Conservation (phyloP, 1,140 invertebrate species). For the Ips nitidus region DNA sequence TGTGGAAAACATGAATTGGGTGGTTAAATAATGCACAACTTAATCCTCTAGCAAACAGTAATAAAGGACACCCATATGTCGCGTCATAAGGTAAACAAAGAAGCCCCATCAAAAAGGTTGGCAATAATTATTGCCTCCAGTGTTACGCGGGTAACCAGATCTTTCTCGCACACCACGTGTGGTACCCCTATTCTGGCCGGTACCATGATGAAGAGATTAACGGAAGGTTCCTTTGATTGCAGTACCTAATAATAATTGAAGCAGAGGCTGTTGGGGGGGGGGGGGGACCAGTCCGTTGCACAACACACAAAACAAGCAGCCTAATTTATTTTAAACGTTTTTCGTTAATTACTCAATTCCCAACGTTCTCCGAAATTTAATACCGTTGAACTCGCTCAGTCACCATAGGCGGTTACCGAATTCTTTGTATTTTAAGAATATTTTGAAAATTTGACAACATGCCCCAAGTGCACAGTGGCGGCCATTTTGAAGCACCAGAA, state of each 20-base stretch:
- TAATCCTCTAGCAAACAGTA: no score
- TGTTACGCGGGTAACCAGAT: conserved; percentile 19
- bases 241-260: neutral
- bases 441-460: no score
- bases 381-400: neutral
- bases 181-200: conserved; percentile 5
- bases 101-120: conserved; percentile 23
- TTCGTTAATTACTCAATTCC: conserved; percentile 31
- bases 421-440: no score
- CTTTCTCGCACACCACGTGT: conserved; percentile 20
- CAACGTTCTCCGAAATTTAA: conserved; percentile 24
- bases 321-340: conserved; percentile 32
- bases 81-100: conserved; percentile 15
- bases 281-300: neutral
- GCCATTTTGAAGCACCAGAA: no score
- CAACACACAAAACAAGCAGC: neutral
- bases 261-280: neutral
- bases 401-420: no score
- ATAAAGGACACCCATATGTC: neutral
- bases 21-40: no score
- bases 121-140: conserved; percentile 28
- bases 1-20: no score
- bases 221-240: conserved; percentile 3
- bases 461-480: no score
- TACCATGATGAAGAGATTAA: conserved; percentile 17